Evolutionary conservation across 2,888 invertebrate species (phyloP), one percentile per base, ranked within the genome.

Genomic region (Tipula confusa): DNA sequence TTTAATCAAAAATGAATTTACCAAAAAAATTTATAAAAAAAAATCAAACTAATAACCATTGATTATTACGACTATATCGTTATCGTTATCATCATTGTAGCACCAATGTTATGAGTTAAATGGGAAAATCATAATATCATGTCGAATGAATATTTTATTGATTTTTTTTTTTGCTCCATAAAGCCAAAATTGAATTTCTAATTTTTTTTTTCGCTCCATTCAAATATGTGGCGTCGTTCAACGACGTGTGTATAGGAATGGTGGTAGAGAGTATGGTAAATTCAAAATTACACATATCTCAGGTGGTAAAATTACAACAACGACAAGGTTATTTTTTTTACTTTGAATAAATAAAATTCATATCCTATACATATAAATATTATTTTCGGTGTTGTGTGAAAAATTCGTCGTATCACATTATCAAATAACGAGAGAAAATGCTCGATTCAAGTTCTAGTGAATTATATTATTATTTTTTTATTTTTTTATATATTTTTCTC

Each of bases 111-210:
- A 11, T 11, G 64, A 9, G 24, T 64, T 18, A 9, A 64, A 64
- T 64, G 64, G 64, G 64, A 64, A 64, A 64, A 64, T 64, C 64
- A 64, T 64, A n/a, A n/a, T n/a, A 24, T 64, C 64, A 64, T 64
- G 64, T 64, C 64, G 64, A 64, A 64, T 64, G 64, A 64, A 64
- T 24, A 64, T 64, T 64, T 64, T 64, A 64, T 64, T 64, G 64
- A 64, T 64, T 64, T 9, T 64, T 9, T 64, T 24, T 24, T 64
- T 64, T 64, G 24, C 24, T 18, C 64, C 64, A 64, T 64, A 64
- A 64, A 64, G 24, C 64, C 64, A 64, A 24, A 64, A 64, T 64
- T 64, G 64, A 64, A 64, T 64, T 64, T 64, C 64, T 64, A 64
- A 64, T 64, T 24, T 64, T 64, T 24, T 64, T 64, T 24, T 43